These are phyloP conservation scores for Zeus faber DNA, from an alignment of 2,113 vertebrate genomes.

Conservation along the genomic window DNA sequence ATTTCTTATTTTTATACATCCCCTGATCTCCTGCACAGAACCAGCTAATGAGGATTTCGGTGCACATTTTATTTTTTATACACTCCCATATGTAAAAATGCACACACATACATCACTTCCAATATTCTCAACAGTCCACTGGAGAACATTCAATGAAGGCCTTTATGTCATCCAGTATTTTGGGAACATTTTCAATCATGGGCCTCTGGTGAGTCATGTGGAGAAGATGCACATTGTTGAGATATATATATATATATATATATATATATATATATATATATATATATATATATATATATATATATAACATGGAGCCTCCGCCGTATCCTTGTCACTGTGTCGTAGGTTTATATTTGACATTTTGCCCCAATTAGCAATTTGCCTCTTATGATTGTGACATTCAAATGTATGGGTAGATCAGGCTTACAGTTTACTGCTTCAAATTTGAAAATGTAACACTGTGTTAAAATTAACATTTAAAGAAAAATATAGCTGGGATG, in stretches of 20 bases:
- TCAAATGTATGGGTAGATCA: neutral
- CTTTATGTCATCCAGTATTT: conserved; percentile 42
- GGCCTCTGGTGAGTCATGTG: conserved; percentile 39
- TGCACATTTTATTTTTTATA: no score
- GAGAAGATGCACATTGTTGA: conserved; percentile 40
- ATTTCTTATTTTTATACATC: no score
- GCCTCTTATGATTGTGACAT: neutral
- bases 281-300: no score
- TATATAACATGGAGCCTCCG: no score
- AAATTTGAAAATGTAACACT: neutral
- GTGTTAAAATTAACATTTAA: neutral
- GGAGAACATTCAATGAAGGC: conserved; percentile 25
- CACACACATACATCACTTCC: neutral
- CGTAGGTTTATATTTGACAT: neutral
- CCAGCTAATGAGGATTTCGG: no score
- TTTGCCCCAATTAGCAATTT: neutral
- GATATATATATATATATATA: neutral
- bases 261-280: neutral
- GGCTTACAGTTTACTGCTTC: neutral
- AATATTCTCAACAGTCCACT: conserved; percentile 3
- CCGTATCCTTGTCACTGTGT: no score
- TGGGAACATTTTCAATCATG: conserved; percentile 55
- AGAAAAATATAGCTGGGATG: neutral
- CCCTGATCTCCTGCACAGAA: no score
- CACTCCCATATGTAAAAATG: conserved; percentile 1